phyloP scores from a whole-genome alignment of 2,113 vertebrate species.

The Noturus placidus region DNA sequence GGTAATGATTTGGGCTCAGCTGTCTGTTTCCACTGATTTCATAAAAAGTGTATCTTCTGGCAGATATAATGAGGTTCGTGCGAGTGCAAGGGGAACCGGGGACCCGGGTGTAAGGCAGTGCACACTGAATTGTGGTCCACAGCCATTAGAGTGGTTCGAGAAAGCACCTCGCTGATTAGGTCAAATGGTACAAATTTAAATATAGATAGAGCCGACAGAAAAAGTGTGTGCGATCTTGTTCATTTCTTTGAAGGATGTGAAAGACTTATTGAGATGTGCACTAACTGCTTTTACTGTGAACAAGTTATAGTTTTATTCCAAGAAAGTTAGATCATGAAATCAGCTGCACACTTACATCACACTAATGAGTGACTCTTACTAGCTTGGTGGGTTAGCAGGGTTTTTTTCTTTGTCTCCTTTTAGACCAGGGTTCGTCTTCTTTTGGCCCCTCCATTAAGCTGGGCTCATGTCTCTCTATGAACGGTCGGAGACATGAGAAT shows the following conservation, averaged over 20 bases:
- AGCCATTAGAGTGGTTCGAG: not conserved
- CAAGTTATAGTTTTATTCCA: not conserved
- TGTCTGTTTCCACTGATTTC: constrained; percentile 26
- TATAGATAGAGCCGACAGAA: constrained; percentile 15
- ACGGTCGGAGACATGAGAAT: constrained; percentile 82
- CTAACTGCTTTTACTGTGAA: not conserved
- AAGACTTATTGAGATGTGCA: not conserved
- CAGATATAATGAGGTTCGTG: constrained; percentile 44
- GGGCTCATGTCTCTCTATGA: constrained; percentile 84
- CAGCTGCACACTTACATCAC: not conserved
- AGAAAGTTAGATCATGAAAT: not conserved
- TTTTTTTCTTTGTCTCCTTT: not conserved
- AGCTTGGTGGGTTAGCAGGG: not conserved
- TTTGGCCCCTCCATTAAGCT: constrained; percentile 74
- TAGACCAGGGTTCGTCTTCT: constrained; percentile 68
- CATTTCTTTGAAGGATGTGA: not conserved
- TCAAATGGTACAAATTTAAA: constrained; percentile 30
- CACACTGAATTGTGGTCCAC: constrained; percentile 29
- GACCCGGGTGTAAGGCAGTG: constrained; percentile 1
- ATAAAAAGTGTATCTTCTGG: constrained; percentile 40
- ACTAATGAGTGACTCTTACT: not conserved
- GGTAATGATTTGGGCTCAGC: constrained; percentile 48
- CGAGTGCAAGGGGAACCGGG: constrained; percentile 13
- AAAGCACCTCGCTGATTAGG: constrained; percentile 32
- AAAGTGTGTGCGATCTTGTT: not conserved